Percentiles rank a stretch among this genome's conserved stretches.
Evolutionary conservation across 2,797 vertebrate genomes (phyloP).

Genomic region (Sparus aurata): DNA sequence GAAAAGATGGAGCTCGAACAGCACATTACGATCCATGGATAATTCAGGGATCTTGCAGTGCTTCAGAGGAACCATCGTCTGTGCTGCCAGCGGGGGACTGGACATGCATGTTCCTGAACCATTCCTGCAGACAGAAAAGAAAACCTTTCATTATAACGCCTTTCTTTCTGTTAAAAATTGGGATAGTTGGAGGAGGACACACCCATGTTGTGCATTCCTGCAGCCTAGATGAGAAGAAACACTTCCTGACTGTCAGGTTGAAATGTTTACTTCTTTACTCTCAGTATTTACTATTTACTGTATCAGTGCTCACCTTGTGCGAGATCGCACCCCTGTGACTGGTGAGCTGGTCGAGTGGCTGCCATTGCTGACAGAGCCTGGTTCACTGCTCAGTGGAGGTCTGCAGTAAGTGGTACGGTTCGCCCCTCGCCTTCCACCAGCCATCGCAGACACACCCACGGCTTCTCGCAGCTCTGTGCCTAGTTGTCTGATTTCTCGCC

Average conservation of each 20-base stretch:
- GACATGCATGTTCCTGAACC: slow-evolving; percentile 94
- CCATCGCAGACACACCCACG: slow-evolving; percentile 85
- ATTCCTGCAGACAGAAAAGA: slow-evolving; percentile 84
- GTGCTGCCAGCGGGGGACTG: slow-evolving; percentile 95
- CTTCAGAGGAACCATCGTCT: slow-evolving; percentile 94
- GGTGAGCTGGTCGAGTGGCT: slow-evolving; percentile 92
- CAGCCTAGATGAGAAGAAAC: not conserved
- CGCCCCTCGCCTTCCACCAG: slow-evolving; percentile 96
- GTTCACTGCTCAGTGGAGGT: slow-evolving; percentile 91
- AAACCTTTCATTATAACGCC: not conserved
- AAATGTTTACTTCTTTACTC: too few relatives aligned
- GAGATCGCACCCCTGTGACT: slow-evolving; percentile 93
- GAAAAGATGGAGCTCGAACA: slow-evolving; percentile 97
- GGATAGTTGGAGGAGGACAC: not conserved
- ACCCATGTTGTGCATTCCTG: not conserved
- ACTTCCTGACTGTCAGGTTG: too few relatives aligned
- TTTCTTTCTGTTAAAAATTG: not conserved
- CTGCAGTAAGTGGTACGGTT: slow-evolving; percentile 96
- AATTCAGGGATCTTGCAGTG: slow-evolving; percentile 98
- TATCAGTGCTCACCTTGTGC: slow-evolving; percentile 91
- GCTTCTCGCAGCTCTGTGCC: slow-evolving; percentile 15
- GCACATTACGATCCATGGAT: slow-evolving; percentile 91
- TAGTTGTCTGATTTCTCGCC: slow-evolving; percentile 9
- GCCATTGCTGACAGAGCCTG: slow-evolving; percentile 89
- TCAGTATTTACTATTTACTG: too few relatives aligned